Evolutionary conservation across 2,888 invertebrate genomes (phyloP), one percentile per base, ranked within the genome.

Genomic region (Tuta absoluta): DNA sequence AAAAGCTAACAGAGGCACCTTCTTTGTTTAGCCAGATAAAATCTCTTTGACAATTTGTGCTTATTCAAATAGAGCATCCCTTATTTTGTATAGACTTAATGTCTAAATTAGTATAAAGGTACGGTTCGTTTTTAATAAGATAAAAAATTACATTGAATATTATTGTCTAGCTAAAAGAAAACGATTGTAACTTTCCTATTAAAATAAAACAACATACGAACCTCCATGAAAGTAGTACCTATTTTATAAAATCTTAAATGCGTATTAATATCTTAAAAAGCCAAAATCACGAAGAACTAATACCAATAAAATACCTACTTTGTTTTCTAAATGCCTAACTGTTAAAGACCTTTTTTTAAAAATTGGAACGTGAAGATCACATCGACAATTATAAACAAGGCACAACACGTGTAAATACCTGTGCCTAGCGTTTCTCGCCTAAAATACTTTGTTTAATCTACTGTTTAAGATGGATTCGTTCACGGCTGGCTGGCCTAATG

Each of bases 1-100:
- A 86, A 84, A 88, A 87, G 89, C 89, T 82, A 88, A 89, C 88
- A 89, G 85, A 85, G 87, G 87, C 79, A 82, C 74, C 86, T 81
- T 84, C 88, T 91, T 91, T 91, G 91, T 91, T 88, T 91, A 88
- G 84, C 79, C 81, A 86, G 91, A 91, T 90, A 91, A 89, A 87
- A 91, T 91, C 91, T 91, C 91, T 91, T 91, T 91, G 91, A 91
- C 89, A 91, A 91, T 91, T 90, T 91, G 85, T 83, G 89, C 86
- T 90, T 87, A 91, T 91, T 90, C 90, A 91, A 91, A 91, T 90
- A 89, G 81, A 80, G 77, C 79, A 81, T 83, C 89, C 90, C 90
- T 76, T 81, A 81, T 78, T 82, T 86, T 82, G 85, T 88, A 86
- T 80, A 49, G 63, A 82, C 81, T 84, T 87, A 84, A 87, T 87